These are phyloP conservation scores for Caenorhabditis doughertyi DNA, from an alignment of 2,888 invertebrate genomes.

Conservation along the genomic window DNA sequence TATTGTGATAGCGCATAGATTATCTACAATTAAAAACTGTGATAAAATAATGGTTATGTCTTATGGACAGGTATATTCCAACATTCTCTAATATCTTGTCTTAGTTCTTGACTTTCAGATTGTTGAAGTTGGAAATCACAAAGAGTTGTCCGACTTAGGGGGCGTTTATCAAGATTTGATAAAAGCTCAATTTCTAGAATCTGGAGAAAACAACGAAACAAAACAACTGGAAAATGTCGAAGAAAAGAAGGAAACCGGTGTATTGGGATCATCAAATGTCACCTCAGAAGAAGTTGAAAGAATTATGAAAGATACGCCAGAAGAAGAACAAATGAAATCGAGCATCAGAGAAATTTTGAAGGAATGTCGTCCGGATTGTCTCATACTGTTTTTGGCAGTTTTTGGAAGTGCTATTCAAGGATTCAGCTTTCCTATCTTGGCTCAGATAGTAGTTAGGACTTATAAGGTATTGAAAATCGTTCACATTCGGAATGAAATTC, in stretches of 20 bases:
- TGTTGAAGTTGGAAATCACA: conserved; percentile 88
- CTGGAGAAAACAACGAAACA: conserved; percentile 37
- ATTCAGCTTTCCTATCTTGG: conserved; percentile 42
- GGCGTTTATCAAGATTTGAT: conserved; percentile 87
- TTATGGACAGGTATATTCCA: conserved; percentile 78
- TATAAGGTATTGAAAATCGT: conserved; percentile 10
- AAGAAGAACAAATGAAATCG: conserved; percentile 33
- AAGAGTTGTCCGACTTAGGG: conserved; percentile 85
- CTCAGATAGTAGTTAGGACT: conserved; percentile 30
- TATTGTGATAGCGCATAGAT: conserved; percentile 84
- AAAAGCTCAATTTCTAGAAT: conserved; percentile 73
- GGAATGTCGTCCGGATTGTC: conserved; percentile 34
- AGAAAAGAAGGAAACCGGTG: not conserved
- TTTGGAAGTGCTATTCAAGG: conserved; percentile 44
- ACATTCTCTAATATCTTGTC: not conserved
- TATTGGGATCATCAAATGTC: not conserved
- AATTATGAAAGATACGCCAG: conserved; percentile 29
- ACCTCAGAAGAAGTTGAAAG: conserved; percentile 35
- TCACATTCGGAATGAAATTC: not conserved
- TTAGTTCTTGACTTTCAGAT: conserved; percentile 83
- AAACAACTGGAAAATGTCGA: not conserved
- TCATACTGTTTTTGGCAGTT: conserved; percentile 24
- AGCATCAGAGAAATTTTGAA: conserved; percentile 38
- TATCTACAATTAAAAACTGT: conserved; percentile 84
- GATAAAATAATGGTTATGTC: conserved; percentile 84